Evolutionary conservation across 1,140 invertebrate genomes (phyloP).

Genomic region (Drosophila busckii): DNA sequence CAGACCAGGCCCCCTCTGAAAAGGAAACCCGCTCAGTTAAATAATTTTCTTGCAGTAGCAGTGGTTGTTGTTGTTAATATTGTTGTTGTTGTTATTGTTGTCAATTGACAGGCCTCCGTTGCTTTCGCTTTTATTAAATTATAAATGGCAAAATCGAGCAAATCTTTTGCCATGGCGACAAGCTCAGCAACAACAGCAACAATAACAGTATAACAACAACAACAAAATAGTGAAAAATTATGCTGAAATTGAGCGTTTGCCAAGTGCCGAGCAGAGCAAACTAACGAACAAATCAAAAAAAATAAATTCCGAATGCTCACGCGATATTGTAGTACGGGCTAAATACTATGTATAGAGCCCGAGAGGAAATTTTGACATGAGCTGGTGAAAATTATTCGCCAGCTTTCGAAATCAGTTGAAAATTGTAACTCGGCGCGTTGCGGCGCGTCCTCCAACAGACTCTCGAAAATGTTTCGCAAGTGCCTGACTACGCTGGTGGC

Average conservation of each 20-base stretch:
- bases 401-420: constrained; percentile 67
- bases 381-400: constrained; percentile 50
- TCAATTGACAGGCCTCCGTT: constrained; percentile 59
- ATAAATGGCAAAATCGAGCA: constrained; percentile 38
- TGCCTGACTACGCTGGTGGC: constrained; percentile 41
- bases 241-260: constrained; percentile 50
- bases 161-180: constrained; percentile 60
- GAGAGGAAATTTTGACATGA: constrained; percentile 31
- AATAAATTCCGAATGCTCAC: constrained; percentile 43
- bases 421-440: constrained; percentile 45
- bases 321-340: constrained; percentile 48
- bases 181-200: constrained; percentile 13
- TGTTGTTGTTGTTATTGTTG: constrained; percentile 33
- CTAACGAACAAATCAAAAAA: constrained; percentile 23
- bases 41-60: neutral
- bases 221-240: neutral
- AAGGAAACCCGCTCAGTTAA: constrained; percentile 53
- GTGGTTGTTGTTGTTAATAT: constrained; percentile 21
- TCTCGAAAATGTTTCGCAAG: constrained; percentile 60
- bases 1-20: constrained; percentile 29
- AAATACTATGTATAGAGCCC: constrained; percentile 58
- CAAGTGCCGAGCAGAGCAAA: constrained; percentile 43
- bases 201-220: neutral
- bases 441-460: constrained; percentile 8
- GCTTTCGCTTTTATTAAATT: constrained; percentile 66